Conservation (phyloP, 2,113 vertebrate species). For the Murina feae region DNA sequence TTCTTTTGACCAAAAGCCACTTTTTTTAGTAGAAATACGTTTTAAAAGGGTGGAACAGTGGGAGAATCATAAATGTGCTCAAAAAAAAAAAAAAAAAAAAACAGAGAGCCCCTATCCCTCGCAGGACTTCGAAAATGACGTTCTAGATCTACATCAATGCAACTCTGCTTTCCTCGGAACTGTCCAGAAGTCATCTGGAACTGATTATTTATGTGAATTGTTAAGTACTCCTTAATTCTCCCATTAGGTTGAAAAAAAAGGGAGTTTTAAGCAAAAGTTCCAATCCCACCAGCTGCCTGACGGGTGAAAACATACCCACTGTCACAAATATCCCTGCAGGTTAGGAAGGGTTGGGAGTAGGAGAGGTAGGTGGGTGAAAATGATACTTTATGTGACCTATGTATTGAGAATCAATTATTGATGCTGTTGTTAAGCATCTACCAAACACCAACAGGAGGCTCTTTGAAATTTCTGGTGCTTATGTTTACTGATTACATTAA, state of each 20-base stretch:
- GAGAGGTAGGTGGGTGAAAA: background rate
- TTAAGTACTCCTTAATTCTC: background rate
- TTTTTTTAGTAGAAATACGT: background rate
- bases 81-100: too few relatives aligned
- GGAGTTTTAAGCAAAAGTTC: background rate
- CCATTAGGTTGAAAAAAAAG: background rate
- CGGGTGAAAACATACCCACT: too few relatives aligned
- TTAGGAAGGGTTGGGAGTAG: background rate
- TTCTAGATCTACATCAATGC: background rate
- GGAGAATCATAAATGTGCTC: background rate
- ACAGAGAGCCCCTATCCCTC: background rate
- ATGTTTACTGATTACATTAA: background rate
- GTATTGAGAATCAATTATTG: background rate
- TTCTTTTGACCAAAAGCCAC: background rate
- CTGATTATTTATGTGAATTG: background rate
- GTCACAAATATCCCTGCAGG: background rate
- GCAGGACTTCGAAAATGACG: background rate
- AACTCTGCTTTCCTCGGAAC: background rate
- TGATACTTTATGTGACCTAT: background rate
- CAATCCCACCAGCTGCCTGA: background rate
- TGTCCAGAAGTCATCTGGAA: conserved; percentile 6
- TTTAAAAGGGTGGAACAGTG: background rate
- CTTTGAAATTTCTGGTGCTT: background rate
- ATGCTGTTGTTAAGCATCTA: background rate
- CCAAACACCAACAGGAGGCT: background rate